Percentiles rank a stretch among this genome's conserved stretches.
phyloP scores from a whole-genome alignment of 2,797 vertebrate genomes.

The Tiaroga cobitis region DNA sequence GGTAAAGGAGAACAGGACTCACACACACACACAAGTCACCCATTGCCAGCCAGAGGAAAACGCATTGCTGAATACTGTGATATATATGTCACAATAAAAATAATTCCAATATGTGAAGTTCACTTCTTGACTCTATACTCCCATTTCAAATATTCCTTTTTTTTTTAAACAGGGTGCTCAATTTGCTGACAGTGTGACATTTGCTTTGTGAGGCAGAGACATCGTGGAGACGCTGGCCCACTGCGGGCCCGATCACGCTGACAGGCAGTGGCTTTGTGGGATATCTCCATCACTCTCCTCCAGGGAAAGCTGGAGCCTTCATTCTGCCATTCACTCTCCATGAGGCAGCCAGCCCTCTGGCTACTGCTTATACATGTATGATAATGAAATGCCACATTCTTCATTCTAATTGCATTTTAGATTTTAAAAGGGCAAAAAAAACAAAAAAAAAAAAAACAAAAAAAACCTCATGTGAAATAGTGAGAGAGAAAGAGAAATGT shows the following conservation, averaged over 20 bases:
- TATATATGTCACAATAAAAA: conserved; percentile 38
- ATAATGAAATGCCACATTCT: conserved; percentile 74
- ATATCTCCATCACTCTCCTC: conserved; percentile 74
- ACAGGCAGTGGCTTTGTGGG: conserved; percentile 76
- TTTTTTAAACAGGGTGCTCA: conserved; percentile 30
- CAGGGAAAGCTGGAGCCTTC: conserved; percentile 63
- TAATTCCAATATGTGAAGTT: conserved; percentile 36
- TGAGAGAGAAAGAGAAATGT: background rate
- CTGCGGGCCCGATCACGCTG: conserved; percentile 72
- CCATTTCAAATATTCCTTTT: conserved; percentile 41
- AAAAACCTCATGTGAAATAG: background rate
- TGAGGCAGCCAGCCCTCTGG: conserved; percentile 60
- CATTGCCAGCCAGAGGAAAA: conserved; percentile 18
- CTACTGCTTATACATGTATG: conserved; percentile 67
- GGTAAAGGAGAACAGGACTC: background rate
- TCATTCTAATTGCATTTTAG: conserved; percentile 62
- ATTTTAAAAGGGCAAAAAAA: conserved; percentile 60
- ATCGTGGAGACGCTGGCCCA: conserved; percentile 73
- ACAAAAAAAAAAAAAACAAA: conserved; percentile 6
- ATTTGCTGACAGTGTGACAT: conserved; percentile 73
- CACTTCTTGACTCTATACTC: conserved; percentile 32
- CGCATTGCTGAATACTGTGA: background rate
- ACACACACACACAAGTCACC: background rate
- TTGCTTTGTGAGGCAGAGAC: conserved; percentile 76
- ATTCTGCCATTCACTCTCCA: conserved; percentile 48